Conservation (phyloP, 2,888 invertebrate genomes). For the Sphaerolaimus hirsutus region DNA sequence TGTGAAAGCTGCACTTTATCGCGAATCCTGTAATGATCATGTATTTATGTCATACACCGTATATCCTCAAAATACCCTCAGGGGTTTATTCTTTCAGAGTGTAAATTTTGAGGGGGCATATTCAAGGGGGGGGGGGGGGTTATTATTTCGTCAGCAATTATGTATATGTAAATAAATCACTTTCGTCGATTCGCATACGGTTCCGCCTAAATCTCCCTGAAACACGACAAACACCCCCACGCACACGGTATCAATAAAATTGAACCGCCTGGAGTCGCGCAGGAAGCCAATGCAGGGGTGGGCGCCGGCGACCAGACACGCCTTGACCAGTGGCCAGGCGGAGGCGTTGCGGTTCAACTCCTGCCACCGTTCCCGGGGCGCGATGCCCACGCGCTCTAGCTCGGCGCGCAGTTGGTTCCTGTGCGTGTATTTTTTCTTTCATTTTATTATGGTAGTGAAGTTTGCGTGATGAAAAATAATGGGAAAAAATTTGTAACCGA, state of each 20-base stretch:
- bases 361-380: conserved; percentile 6
- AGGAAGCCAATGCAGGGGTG: conserved; percentile 61
- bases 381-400: conserved; percentile 13
- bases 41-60: too few species aligned
- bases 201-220: too few species aligned
- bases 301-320: conserved; percentile 58
- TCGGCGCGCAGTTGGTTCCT: conserved; percentile 16
- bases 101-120: too few species aligned
- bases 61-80: too few species aligned
- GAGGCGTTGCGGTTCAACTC: conserved; percentile 50
- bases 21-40: too few species aligned
- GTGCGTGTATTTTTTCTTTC: conserved; percentile 27
- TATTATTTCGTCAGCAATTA: too few species aligned
- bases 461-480: conserved; percentile 34
- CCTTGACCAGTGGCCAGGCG: conserved; percentile 70
- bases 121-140: too few species aligned
- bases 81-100: too few species aligned
- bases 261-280: background rate
- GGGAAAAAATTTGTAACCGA: background rate
- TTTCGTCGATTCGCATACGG: too few species aligned
- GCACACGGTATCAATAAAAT: background rate
- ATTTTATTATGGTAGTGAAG: conserved; percentile 45
- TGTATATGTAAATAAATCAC: too few species aligned
- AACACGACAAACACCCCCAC: too few species aligned
- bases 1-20: too few species aligned